Evolutionary conservation across 1,140 invertebrate species (phyloP).

Genomic region (Homalodisca vitripennis): DNA sequence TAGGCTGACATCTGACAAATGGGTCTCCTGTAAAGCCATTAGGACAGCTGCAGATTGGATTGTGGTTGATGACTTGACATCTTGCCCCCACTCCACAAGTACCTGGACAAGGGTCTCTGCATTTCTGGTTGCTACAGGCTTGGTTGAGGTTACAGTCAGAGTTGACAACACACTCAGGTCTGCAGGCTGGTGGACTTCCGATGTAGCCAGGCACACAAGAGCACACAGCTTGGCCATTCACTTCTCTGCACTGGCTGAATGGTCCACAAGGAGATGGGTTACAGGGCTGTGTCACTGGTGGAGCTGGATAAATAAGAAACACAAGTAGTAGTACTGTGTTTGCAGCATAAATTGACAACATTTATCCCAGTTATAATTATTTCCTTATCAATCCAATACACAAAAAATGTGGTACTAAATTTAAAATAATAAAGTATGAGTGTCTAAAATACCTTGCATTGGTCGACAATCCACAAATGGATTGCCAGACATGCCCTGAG

Average conservation of each 20-base stretch:
- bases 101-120: slow-evolving; percentile 55
- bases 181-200: slow-evolving; percentile 54
- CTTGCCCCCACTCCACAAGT: slow-evolving; percentile 52
- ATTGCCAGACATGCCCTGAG: slow-evolving; percentile 50
- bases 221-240: slow-evolving; percentile 53
- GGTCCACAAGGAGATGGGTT: slow-evolving; percentile 55
- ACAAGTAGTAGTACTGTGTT: too few species aligned
- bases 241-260: slow-evolving; percentile 54
- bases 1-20: slow-evolving; percentile 51
- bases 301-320: too few species aligned
- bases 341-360: too few species aligned
- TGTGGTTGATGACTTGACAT: slow-evolving; percentile 58
- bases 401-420: too few species aligned
- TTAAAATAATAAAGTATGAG: too few species aligned
- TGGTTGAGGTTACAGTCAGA: slow-evolving; percentile 51
- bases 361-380: too few species aligned
- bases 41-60: slow-evolving; percentile 56
- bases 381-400: too few species aligned
- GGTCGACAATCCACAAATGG: slow-evolving; percentile 44
- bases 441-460: slow-evolving; percentile 42
- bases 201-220: slow-evolving; percentile 52
- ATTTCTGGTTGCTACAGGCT: slow-evolving; percentile 54
- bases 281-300: slow-evolving; percentile 46
- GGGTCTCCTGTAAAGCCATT: slow-evolving; percentile 54
- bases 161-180: slow-evolving; percentile 53